phyloP scores from a whole-genome alignment of 1,140 invertebrate genomes.

The Euglossa dilemma region DNA sequence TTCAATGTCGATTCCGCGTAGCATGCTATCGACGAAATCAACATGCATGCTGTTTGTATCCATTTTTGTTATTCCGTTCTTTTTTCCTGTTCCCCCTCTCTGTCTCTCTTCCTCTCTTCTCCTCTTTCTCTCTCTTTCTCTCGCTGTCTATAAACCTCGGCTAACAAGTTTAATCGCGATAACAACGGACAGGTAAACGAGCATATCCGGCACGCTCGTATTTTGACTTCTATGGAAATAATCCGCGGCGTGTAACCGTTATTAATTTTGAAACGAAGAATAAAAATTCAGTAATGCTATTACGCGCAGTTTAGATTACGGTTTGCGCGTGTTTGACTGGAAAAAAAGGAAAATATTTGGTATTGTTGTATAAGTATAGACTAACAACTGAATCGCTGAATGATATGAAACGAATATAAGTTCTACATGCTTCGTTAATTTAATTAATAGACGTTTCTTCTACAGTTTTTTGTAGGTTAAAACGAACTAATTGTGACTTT shows the following conservation, averaged over 20 bases:
- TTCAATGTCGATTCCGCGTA: conserved; percentile 24
- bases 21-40: conserved; percentile 19
- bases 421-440: too few species aligned
- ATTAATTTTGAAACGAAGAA: conserved; percentile 1
- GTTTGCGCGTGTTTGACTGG: too few species aligned
- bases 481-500: too few species aligned
- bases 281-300: neutral
- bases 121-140: neutral
- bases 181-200: conserved; percentile 13
- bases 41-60: neutral
- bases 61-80: neutral
- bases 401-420: too few species aligned
- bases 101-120: neutral
- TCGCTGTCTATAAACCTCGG: neutral
- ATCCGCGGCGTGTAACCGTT: neutral
- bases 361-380: too few species aligned
- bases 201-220: neutral
- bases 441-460: too few species aligned
- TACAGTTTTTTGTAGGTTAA: too few species aligned
- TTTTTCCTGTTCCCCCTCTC: neutral
- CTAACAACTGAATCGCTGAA: too few species aligned
- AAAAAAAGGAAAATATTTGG: too few species aligned
- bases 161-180: conserved; percentile 49
- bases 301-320: neutral
- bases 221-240: neutral